Percentiles rank a stretch among this genome's conserved stretches.
phyloP scores from a whole-genome alignment of 2,797 vertebrate genomes.

The Sebastes diaconus region DNA sequence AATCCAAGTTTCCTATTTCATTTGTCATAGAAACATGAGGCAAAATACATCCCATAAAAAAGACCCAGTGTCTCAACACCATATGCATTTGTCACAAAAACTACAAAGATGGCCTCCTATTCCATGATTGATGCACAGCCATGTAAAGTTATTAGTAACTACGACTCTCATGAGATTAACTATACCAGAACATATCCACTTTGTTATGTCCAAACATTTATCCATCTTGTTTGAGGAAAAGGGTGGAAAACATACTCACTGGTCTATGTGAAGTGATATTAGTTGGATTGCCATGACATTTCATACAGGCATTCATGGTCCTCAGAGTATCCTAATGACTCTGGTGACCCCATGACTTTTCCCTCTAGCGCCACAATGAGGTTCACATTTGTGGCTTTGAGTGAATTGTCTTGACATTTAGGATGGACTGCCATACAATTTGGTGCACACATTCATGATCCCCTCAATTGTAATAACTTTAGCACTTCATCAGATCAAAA shows the following conservation, averaged over 20 bases:
- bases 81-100: neutral
- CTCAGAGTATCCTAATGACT: neutral
- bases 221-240: neutral
- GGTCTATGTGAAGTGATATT: neutral
- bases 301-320: neutral
- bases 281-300: neutral
- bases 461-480: too few species aligned
- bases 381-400: too few species aligned
- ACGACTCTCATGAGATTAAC: neutral
- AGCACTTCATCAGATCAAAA: too few species aligned
- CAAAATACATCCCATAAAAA: neutral
- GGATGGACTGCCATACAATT: too few species aligned
- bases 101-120: neutral
- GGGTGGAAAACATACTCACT: neutral
- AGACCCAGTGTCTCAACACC: neutral
- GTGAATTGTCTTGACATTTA: too few species aligned
- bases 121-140: neutral
- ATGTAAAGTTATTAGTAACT: neutral
- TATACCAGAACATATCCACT: neutral
- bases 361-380: too few species aligned
- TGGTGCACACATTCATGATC: neutral
- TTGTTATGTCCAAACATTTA: neutral
- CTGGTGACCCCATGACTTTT: neutral
- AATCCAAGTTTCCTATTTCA: neutral
- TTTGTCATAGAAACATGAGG: neutral